These are phyloP conservation scores for Valencia hispanica DNA, from an alignment of 2,797 vertebrate species.

Conservation along the genomic window DNA sequence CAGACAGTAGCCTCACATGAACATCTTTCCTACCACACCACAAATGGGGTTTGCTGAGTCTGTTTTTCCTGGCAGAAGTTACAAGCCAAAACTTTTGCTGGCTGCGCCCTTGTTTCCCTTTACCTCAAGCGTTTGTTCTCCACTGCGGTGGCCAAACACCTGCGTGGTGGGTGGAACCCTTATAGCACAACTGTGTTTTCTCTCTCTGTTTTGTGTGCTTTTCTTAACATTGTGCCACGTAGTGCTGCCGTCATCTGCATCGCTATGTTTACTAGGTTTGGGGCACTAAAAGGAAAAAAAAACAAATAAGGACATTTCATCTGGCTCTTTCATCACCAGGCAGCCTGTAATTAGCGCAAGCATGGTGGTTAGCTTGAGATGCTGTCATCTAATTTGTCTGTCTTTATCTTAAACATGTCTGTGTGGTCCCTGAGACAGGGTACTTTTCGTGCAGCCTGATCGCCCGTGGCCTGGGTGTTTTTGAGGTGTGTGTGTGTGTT, in stretches of 20 bases:
- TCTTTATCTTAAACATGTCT: slow-evolving; percentile 84
- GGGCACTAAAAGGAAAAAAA: slow-evolving; percentile 56
- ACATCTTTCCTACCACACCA: slow-evolving; percentile 36
- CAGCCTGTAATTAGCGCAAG: slow-evolving; percentile 81
- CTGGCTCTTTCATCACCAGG: slow-evolving; percentile 77
- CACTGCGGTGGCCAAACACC: slow-evolving; percentile 71
- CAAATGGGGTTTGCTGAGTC: slow-evolving; percentile 38
- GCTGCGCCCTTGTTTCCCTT: slow-evolving; percentile 62
- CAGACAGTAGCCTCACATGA: slow-evolving; percentile 46
- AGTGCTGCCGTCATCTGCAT: slow-evolving; percentile 50
- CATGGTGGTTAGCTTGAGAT: slow-evolving; percentile 79
- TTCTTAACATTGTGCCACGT: slow-evolving; percentile 41
- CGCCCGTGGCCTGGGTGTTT: slow-evolving; percentile 70
- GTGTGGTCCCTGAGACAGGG: slow-evolving; percentile 76
- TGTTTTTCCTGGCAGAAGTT: slow-evolving; percentile 70
- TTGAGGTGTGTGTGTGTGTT: slow-evolving; percentile 71
- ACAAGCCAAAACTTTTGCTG: slow-evolving; percentile 60
- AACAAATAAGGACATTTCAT: slow-evolving; percentile 78
- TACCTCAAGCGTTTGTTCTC: slow-evolving; percentile 59
- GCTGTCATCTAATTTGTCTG: slow-evolving; percentile 86
- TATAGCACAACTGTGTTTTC: slow-evolving; percentile 33
- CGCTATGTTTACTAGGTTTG: slow-evolving; percentile 67
- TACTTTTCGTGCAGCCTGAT: slow-evolving; percentile 64
- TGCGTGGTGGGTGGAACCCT: slow-evolving; percentile 57
- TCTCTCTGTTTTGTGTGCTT: slow-evolving; percentile 29